Conservation (phyloP, 1,140 invertebrate genomes). For the Protaetia brevitarsis region DNA sequence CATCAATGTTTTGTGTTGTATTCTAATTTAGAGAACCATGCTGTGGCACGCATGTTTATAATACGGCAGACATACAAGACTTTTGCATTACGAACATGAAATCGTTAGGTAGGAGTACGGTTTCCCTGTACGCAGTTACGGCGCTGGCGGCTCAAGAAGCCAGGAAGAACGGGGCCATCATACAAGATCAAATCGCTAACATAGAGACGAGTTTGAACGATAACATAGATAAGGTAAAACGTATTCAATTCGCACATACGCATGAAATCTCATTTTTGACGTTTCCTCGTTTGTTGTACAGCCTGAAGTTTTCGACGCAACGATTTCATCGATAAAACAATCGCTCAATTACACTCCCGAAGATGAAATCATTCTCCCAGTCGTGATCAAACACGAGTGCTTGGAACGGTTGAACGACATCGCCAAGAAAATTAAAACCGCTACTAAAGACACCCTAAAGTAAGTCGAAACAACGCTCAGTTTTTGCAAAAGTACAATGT, state of each 20-base stretch:
- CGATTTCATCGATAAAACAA: slow-evolving; percentile 47
- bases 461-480: slow-evolving; percentile 38
- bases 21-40: slow-evolving; percentile 80
- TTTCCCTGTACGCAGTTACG: slow-evolving; percentile 60
- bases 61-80: slow-evolving; percentile 63
- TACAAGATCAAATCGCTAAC: slow-evolving; percentile 43
- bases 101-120: slow-evolving; percentile 58
- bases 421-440: slow-evolving; percentile 47
- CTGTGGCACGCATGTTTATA: slow-evolving; percentile 78
- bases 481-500: not conserved
- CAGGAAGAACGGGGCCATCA: slow-evolving; percentile 43
- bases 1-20: too few species aligned
- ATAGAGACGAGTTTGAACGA: slow-evolving; percentile 45
- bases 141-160: slow-evolving; percentile 54
- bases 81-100: slow-evolving; percentile 66
- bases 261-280: not conserved
- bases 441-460: slow-evolving; percentile 49
- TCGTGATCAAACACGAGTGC: slow-evolving; percentile 51
- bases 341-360: slow-evolving; percentile 45
- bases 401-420: slow-evolving; percentile 48
- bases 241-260: too few species aligned
- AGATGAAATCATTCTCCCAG: slow-evolving; percentile 46
- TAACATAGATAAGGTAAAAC: slow-evolving; percentile 39
- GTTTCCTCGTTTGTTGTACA: slow-evolving; percentile 28
- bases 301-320: slow-evolving; percentile 42